A percentile compares a stretch with the other conserved stretches of the same genome.
These are phyloP conservation scores for Trematomus loennbergii DNA, from an alignment of 2,113 vertebrate species.

Conservation along the genomic window DNA sequence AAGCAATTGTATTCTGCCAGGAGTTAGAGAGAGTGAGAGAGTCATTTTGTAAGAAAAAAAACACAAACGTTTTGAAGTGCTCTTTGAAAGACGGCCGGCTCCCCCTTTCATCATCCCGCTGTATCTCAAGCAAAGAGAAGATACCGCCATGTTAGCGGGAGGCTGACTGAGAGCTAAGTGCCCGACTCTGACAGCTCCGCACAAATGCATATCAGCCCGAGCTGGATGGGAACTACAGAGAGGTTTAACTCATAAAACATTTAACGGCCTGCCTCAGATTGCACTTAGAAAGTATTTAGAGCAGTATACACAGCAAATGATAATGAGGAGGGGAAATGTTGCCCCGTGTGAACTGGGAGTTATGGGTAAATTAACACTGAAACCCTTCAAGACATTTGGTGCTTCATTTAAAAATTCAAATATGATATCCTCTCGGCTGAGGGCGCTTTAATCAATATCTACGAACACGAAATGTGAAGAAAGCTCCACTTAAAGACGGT, in stretches of 20 bases:
- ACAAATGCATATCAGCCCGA: constrained; percentile 70
- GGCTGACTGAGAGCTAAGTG: constrained; percentile 70
- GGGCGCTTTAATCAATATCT: constrained; percentile 34
- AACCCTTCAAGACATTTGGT: constrained; percentile 39
- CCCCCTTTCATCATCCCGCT: constrained; percentile 65
- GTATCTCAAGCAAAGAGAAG: constrained; percentile 53
- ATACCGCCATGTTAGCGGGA: constrained; percentile 60
- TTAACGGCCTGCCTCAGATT: constrained; percentile 62
- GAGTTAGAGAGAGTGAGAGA: constrained; percentile 49
- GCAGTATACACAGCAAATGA: constrained; percentile 30
- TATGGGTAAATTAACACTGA: constrained; percentile 41
- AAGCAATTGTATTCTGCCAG: constrained; percentile 60
- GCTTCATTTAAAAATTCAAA: constrained; percentile 26
- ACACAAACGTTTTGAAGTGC: constrained; percentile 61
- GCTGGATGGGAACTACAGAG: constrained; percentile 65
- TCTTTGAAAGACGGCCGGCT: constrained; percentile 64
- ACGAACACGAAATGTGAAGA: constrained; percentile 27
- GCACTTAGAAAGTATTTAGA: constrained; percentile 69
- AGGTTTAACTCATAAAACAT: constrained; percentile 76
- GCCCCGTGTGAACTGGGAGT: constrained; percentile 37
- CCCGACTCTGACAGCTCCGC: constrained; percentile 69
- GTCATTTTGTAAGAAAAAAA: constrained; percentile 41
- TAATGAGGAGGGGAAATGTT: constrained; percentile 54
- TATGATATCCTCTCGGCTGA: constrained; percentile 10
- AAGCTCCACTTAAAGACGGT: background rate